Evolutionary conservation across 2,888 invertebrate species (phyloP), one percentile per base, ranked within the genome.

Genomic region (Anodontia alba): DNA sequence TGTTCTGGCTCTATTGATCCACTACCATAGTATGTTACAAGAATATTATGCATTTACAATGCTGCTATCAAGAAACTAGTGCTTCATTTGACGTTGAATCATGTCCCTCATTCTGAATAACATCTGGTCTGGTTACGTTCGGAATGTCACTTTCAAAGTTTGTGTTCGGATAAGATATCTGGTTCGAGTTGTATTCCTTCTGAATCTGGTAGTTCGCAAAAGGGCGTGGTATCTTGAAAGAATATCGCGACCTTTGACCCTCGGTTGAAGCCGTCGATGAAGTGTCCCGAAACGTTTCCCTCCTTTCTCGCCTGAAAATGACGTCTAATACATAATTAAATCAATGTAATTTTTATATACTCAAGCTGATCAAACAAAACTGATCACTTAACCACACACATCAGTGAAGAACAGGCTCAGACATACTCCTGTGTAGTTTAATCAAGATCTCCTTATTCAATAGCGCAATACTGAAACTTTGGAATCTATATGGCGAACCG

Each of bases 261-360:
- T 85, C 85, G 70, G 82, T 85, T 70, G 85, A 85, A 78, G 82
- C 82, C 78, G 67, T 85, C 76, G 85, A 85, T 80, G 82, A 80
- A 82, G 80, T 82, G 74, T 85, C 85, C 78, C 73, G 73, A 72
- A 85, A 78, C 66, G 54, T 66, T 54, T 73, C 77, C 57, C 77
- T 62, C 67, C 80, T 74, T 33, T 82, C 85, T 57, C 75, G 74
- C 70, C 85, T 85, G 80, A 73, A 83, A 83, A 62, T 57, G 57
- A 76, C 76, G 71, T 62, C 69, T 69, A 42, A 62, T 57, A 5
- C 38, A 38, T 38, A 38, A 38, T 38, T 8, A 38, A 38, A 38
- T 8, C 38, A 38, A 8, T 38, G 38, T 38, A 38, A 12, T 38
- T n/a, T n/a, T n/a, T n/a, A n/a, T n/a, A n/a, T n/a, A n/a, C n/a